Base-by-base conservation (phyloP, 2,113 vertebrate species). In the Perca schrenkii region DNA sequence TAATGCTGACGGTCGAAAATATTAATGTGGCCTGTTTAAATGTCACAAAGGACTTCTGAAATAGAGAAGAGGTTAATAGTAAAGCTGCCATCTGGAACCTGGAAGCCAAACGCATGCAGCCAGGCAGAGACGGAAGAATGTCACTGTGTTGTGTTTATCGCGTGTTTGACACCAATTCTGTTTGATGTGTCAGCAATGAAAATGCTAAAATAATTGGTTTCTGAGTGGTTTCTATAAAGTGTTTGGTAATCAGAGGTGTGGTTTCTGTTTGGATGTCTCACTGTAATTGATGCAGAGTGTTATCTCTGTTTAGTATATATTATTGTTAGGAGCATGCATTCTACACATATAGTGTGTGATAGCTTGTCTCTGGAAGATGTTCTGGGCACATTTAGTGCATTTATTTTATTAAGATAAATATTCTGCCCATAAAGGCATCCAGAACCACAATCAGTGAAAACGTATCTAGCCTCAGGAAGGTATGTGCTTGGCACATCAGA, bases 371-470 rank as follows among this genome's bases (percentile, higher is more conserved):
- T 34, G 57, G 17, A 36, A 82, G 14, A 56, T 63, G 36, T 61
- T 49, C 52, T 43, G 8, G 34, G 14, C 6, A 61, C 16, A 54
- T 63, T 53, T 43, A 16, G 57, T 34, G 22, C 22, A 4, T 49
- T 69, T n/a, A 40, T 47, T 76, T 47, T 14, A 43, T 58, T 46
- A 46, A 64, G 22, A 54, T 53, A 28, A 6, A 36, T 47, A 60
- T 72, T 52, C 19, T 65, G 6, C 70, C 16, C 62, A 28, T 64
- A 65, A 58, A 65, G 70, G 60, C 58, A 63, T 40, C 57, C 76
- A 58, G 40, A 80, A 50, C 12, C 43, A 11, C 40, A 70, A 70
- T 86, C 64, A 77, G 74, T 76, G n/a, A 74, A 60, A 22, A 62
- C 63, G 43, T 67, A 40, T 69, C 65, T 43, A 25, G 47, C 71